Base-by-base conservation (phyloP, 2,888 invertebrate genomes). In the Drosophila kuntzei region DNA sequence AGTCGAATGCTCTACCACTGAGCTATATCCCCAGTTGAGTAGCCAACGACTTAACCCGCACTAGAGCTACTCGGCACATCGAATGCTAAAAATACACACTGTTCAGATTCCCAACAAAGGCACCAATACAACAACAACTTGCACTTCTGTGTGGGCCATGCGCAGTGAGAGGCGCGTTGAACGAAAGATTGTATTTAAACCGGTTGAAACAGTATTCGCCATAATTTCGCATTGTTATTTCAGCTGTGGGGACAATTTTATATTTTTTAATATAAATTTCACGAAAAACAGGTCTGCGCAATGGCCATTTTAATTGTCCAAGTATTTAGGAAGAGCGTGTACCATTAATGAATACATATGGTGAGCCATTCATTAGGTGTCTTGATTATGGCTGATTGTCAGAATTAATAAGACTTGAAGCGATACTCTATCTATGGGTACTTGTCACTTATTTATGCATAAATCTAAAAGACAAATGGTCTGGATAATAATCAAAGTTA, bases 1-100 rank as follows among this genome's bases (percentile, higher is more conserved):
- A 87, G 84, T 87, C 81, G 87, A 81, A 75, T 75, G 81, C 80
- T 81, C 81, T 80, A 80, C 80, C 80, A 81, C 80, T 80, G 80
- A 80, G 80, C 80, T 81, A 80, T 81, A 80, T 78, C 81, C 81
- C 81, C 81, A 68, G 36, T 27, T 62, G 47, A 29, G 14, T 3
- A 2, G 0, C 0, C 12, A 7, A 0, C 27, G 67, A 39, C 67
- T 53, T 11, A 59, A 47, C 37, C 9, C 20, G 27, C 8, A 76
- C 32, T 77, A 68, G 50, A 77, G 43, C 37, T 5, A n/a, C 49
- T 39, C n/a, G 20, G 2, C 12, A 7, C 46, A 55, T 25, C 8
- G n/a, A 27, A 16, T 39, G 5, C 39, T 44, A 20, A 43, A 66
- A 54, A 43, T 49, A 43, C 14, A 8, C 11, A 63, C 32, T 6